phyloP scores from a whole-genome alignment of 2,888 invertebrate genomes.

The Carcina quercana region DNA sequence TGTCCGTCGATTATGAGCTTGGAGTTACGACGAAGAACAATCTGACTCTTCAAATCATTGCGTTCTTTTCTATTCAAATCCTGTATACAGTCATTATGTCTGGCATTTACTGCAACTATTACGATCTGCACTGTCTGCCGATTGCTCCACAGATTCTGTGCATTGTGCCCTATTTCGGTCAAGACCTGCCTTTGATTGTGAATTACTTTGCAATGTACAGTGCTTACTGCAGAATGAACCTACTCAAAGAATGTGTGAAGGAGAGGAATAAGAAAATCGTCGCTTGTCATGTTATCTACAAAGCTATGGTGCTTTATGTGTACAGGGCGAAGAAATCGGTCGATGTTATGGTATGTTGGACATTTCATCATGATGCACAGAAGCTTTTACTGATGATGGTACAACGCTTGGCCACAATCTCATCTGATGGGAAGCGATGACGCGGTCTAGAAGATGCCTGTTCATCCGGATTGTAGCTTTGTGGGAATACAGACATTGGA shows the following conservation, averaged over 20 bases:
- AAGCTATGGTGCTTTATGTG: too few species aligned
- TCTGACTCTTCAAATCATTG: not conserved
- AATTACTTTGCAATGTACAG: slow-evolving; percentile 1
- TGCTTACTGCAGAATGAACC: slow-evolving; percentile 1
- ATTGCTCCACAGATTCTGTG: not conserved
- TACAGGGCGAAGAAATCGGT: too few species aligned
- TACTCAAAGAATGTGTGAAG: not conserved
- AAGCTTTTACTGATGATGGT: too few species aligned
- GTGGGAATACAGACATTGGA: not conserved
- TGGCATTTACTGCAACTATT: not conserved
- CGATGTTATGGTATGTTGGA: too few species aligned
- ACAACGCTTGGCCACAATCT: too few species aligned
- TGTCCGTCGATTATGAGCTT: not conserved
- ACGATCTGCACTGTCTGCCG: not conserved
- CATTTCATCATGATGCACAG: too few species aligned
- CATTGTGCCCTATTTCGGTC: not conserved
- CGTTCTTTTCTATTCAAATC: not conserved
- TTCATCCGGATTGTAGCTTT: too few species aligned
- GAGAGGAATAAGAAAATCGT: not conserved
- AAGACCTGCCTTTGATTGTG: not conserved
- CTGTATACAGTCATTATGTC: not conserved
- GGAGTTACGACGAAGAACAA: not conserved
- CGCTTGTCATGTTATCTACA: too few species aligned
- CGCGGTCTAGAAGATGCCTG: too few species aligned
- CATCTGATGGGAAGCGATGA: too few species aligned